Conservation (phyloP, 2,888 invertebrate genomes). For the Oxystoma pomonae region DNA sequence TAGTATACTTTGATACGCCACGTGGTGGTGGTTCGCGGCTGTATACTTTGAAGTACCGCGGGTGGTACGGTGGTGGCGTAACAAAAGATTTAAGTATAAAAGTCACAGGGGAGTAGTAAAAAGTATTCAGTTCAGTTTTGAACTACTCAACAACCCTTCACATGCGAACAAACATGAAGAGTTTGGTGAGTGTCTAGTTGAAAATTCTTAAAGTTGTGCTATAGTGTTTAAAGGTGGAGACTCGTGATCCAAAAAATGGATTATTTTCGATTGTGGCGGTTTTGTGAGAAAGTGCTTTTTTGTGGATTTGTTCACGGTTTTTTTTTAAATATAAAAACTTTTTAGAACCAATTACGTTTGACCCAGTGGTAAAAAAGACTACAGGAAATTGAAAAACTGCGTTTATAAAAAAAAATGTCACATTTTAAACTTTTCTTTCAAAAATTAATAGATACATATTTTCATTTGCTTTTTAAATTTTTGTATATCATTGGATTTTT, state of each 20-base stretch:
- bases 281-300: not conserved
- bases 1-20: not conserved
- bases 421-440: no score
- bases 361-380: not conserved
- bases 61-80: slow-evolving; percentile 30
- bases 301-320: not conserved
- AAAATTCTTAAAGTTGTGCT: no score
- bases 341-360: not conserved
- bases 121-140: slow-evolving; percentile 58
- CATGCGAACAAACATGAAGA: slow-evolving; percentile 48
- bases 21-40: not conserved
- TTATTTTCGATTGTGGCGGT: not conserved
- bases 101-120: slow-evolving; percentile 51
- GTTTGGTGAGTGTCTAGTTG: slow-evolving; percentile 52
- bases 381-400: no score
- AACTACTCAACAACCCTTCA: slow-evolving; percentile 39
- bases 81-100: slow-evolving; percentile 59
- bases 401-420: no score
- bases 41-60: not conserved
- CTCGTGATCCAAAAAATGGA: not conserved
- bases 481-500: no score
- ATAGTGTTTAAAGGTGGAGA: not conserved
- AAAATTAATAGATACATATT: no score
- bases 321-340: no score
- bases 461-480: no score